Evolutionary conservation across 2,113 vertebrate species (phyloP).

Genomic region (Pterocles gutturalis): DNA sequence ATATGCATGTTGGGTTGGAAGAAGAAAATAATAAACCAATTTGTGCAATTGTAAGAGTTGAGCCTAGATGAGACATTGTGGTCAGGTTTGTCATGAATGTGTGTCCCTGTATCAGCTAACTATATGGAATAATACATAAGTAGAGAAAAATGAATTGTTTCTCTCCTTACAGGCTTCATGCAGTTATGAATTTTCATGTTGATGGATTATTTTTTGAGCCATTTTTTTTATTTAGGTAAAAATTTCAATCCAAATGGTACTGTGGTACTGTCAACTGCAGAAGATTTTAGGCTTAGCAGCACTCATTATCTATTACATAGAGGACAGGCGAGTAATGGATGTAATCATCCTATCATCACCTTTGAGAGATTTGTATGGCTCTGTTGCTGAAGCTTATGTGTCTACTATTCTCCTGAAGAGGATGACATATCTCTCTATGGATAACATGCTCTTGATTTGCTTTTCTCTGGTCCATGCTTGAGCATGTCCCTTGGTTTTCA

Average conservation of each 20-base stretch:
- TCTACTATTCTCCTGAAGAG: neutral
- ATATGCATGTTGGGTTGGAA: neutral
- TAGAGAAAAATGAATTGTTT: neutral
- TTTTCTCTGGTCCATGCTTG: neutral
- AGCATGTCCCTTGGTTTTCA: neutral
- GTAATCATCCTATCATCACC: rapidly evolving
- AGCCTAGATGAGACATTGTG: neutral
- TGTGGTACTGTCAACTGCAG: neutral
- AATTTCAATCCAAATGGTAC: neutral
- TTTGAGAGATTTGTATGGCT: neutral
- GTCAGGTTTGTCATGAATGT: neutral
- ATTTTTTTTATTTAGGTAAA: neutral
- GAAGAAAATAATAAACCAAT: neutral
- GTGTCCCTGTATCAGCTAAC: neutral
- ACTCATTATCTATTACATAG: neutral
- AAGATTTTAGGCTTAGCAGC: neutral
- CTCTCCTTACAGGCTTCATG: neutral
- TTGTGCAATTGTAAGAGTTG: neutral
- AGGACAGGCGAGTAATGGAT: neutral
- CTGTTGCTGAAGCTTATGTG: neutral
- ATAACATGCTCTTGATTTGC: neutral
- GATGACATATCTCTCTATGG: neutral
- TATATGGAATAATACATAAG: neutral
- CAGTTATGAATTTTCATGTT: neutral
- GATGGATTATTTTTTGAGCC: neutral